phyloP scores from a whole-genome alignment of 2,113 vertebrate genomes.

The Eira barbara region DNA sequence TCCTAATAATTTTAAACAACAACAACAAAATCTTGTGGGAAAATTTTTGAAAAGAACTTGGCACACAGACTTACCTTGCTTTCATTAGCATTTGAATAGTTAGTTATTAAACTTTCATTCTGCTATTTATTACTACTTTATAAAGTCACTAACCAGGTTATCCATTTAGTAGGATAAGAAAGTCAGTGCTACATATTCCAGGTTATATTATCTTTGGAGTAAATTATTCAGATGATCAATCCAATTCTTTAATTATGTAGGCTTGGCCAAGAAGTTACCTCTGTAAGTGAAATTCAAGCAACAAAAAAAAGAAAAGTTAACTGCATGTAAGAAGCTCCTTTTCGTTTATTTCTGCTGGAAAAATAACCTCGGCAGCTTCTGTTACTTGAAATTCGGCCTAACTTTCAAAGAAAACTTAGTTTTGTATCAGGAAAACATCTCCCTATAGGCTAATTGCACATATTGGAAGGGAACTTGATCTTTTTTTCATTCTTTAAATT shows the following conservation, averaged over 20 bases:
- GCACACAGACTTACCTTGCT: background rate
- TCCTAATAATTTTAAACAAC: slow-evolving; percentile 10
- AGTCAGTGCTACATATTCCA: background rate
- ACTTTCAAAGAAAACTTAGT: slow-evolving; percentile 67
- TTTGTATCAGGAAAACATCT: slow-evolving; percentile 74
- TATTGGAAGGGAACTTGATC: slow-evolving; percentile 74
- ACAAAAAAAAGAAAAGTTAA: background rate
- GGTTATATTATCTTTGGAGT: background rate
- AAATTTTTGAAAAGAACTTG: background rate
- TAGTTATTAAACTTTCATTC: background rate
- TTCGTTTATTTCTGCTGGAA: slow-evolving; percentile 32
- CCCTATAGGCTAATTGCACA: slow-evolving; percentile 77
- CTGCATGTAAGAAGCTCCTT: background rate
- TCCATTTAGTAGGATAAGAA: background rate
- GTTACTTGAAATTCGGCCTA: slow-evolving; percentile 47
- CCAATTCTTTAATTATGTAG: background rate
- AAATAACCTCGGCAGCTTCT: background rate
- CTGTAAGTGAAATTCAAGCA: background rate
- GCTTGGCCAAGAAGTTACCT: background rate
- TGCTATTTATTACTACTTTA: background rate
- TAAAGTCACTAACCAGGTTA: background rate
- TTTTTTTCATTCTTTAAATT: slow-evolving; percentile 84
- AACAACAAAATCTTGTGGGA: background rate
- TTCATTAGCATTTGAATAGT: background rate
- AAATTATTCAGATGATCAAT: background rate